Evolutionary conservation across 2,797 vertebrate genomes (phyloP), one percentile per base, ranked within the genome.

Genomic region (Macrochelys suwanniensis): DNA sequence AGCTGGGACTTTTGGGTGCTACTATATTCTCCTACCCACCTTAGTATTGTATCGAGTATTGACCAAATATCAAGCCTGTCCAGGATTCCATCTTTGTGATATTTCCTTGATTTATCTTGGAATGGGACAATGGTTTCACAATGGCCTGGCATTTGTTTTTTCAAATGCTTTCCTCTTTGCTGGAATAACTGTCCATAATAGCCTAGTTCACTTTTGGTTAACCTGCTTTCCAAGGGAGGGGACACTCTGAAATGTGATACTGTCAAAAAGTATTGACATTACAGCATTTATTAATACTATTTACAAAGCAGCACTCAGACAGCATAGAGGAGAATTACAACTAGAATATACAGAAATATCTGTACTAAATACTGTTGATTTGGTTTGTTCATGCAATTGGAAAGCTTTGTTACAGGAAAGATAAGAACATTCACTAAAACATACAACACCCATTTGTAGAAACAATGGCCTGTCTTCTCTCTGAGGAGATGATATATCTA

Each of bases 1-100:
- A 89, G 47, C 17, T 12, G 19, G 65, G 89, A 82, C 88, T 94
- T 95, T 90, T 89, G 31, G 84, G 88, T 93, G 85, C 87, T 93
- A 37, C 82, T 92, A 87, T 85, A 84, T 82, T 87, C 7, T 89
- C n/a, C 12, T 13, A 84, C 1, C 5, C 61, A 4, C 47, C n/a
- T 61, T 53, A 15, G 19, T 56, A 47, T 6, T 59, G 54, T 9
- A 56, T 15, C 19, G 19, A 47, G 2, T 8, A 17, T 50, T 42
- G 71, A 78, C 1, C 80, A 84, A 3, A 26, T 78, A 1, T 57
- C 50, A 74, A 49, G 31, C 23, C 49, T 79, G 13, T 81, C 45
- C 50, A 94, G 74, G 68, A 31, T 65, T 89, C 50, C 17, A 6
- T 25, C 82, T 57, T 50, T 23, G 6, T 47, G 68, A 19, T 42